These are phyloP conservation scores for Pseudopipra pipra DNA, from an alignment of 2,113 vertebrate genomes.

Conservation along the genomic window DNA sequence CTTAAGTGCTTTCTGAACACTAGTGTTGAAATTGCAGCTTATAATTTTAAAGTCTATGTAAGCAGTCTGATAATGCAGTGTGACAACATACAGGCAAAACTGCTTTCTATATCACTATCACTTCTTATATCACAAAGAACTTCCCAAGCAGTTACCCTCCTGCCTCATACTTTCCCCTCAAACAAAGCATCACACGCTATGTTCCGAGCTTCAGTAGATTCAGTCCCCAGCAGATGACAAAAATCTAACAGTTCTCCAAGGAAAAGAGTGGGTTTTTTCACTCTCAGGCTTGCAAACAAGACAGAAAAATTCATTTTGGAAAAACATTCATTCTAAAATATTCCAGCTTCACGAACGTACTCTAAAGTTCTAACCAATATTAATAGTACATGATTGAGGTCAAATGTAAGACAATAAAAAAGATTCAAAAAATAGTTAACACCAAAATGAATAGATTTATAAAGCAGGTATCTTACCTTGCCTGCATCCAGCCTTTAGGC, in stretches of 20 bases:
- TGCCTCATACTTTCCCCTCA: background rate
- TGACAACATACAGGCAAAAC: background rate
- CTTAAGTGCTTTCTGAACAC: background rate
- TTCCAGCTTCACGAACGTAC: background rate
- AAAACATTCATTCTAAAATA: background rate
- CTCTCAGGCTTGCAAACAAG: background rate
- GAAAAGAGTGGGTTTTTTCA: background rate
- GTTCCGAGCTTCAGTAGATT: background rate
- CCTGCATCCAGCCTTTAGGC: conserved; percentile 99
- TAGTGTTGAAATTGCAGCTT: background rate
- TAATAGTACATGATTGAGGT: background rate
- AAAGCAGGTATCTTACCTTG: conserved; percentile 78
- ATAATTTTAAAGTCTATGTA: background rate
- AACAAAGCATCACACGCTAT: background rate
- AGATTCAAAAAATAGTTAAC: background rate
- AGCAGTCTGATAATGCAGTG: background rate
- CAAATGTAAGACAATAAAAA: background rate
- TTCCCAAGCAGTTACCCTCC: background rate
- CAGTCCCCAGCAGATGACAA: background rate
- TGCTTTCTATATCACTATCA: background rate
- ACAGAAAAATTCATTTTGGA: background rate
- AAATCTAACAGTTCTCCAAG: background rate
- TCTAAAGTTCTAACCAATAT: background rate
- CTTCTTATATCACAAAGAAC: background rate
- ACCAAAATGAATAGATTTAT: background rate